Evolutionary conservation across 1,140 invertebrate species (phyloP), one percentile per base, ranked within the genome.

Genomic region (Plectrocnemia conspersa): DNA sequence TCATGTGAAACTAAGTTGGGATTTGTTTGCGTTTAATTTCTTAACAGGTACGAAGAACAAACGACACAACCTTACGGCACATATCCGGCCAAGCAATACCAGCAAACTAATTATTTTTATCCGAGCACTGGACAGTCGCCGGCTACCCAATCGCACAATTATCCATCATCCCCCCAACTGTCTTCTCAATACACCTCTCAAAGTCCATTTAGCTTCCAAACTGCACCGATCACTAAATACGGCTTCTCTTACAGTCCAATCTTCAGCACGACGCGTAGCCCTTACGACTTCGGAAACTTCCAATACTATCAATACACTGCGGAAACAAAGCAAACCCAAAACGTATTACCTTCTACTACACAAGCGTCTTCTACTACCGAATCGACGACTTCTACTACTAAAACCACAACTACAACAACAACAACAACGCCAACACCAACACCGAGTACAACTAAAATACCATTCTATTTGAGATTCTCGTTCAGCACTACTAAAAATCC

Each of bases 401-500:
- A 44, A 16, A 19, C 52, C 4, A 24, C 38, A 5, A 23, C 52
- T n/a, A 35, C 47, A 3, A 52, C 56, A 19, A 24, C 46, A 0
- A 46, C 52, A 2, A 47, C n/a, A n/a, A n/a, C n/a, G n/a, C 41
- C 16, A 29, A 55, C 45, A 40, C n/a, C 21, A 7, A 33, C n/a
- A 41, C 16, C 52, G 33, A 50, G 24, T n/a, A 60, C 40, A 11
- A 46, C 56, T 66, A 65, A 57, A 64, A 67, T 53, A 60, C 69
- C 61, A 62, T 67, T 25, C 56, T 72, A 49, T 46, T 68, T 70
- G 57, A 68, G 68, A 62, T 75, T 71, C 58, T 74, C 71, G 6
- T 66, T 73, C 42, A 68, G 70, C 3, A 70, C 74, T 19, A 77
- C 74, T 10, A 74, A 66, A 63, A 77, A 70, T 47, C 76, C 77